These are phyloP conservation scores for Alethe diademata DNA, from an alignment of 2,113 vertebrate species.

Conservation along the genomic window DNA sequence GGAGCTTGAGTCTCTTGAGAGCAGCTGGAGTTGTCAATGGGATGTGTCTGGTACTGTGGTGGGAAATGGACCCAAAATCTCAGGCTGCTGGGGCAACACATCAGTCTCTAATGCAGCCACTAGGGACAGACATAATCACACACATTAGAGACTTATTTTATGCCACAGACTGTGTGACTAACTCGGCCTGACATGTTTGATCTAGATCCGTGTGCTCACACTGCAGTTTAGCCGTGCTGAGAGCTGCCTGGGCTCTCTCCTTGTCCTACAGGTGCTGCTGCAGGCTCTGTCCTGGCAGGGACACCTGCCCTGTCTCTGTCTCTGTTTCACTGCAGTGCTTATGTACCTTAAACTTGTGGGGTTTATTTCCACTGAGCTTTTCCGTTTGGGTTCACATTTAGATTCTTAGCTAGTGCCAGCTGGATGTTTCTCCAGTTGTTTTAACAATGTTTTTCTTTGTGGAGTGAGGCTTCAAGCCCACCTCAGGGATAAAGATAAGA, in stretches of 20 bases:
- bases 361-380: background rate
- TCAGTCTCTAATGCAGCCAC: background rate
- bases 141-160: background rate
- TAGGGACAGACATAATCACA: background rate
- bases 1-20: background rate
- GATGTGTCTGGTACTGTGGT: background rate
- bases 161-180: background rate
- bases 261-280: background rate
- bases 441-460: background rate
- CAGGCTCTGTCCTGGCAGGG: background rate
- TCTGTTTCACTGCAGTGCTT: rapidly evolving
- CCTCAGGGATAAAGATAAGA: background rate
- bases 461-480: background rate
- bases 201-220: background rate
- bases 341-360: background rate
- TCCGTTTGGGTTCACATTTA: background rate
- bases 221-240: background rate
- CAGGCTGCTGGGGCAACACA: background rate
- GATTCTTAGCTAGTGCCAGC: background rate
- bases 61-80: background rate
- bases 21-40: background rate
- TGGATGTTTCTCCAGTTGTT: background rate
- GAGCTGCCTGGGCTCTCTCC: background rate
- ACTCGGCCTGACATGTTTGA: background rate
- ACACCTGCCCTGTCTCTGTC: background rate